A percentile compares a stretch with the other conserved stretches of the same genome.
phyloP scores from a whole-genome alignment of 2,888 invertebrate species.

The Pachliopta kotzebuea region DNA sequence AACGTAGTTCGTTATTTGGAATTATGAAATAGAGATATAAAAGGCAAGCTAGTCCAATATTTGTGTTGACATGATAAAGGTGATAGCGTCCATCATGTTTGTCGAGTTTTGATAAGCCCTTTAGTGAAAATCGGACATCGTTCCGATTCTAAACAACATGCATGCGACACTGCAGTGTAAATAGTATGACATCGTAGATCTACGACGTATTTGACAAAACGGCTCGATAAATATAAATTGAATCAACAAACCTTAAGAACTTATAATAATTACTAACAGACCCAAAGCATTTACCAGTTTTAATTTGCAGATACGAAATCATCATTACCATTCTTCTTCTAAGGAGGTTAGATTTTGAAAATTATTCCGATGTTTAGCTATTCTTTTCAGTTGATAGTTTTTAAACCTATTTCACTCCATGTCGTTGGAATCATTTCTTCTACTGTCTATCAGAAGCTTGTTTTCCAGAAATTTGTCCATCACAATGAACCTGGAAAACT shows the following conservation, averaged over 20 bases:
- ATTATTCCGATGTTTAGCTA: too few species aligned
- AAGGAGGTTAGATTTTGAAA: too few species aligned
- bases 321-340: too few species aligned
- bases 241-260: not conserved
- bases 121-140: conserved; percentile 28
- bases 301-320: too few species aligned
- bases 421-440: too few species aligned
- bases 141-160: conserved; percentile 25
- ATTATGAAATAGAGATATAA: conserved; percentile 14
- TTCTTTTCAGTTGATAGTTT: too few species aligned
- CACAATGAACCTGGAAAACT: too few species aligned
- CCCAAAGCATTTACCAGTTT: too few species aligned
- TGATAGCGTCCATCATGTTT: conserved; percentile 26
- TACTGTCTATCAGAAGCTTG: too few species aligned
- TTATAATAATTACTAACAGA: not conserved
- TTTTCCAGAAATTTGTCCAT: too few species aligned
- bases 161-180: conserved; percentile 20
- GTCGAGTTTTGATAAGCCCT: conserved; percentile 24
- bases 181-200: conserved; percentile 26
- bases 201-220: conserved; percentile 4
- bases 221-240: not conserved
- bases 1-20: conserved; percentile 10
- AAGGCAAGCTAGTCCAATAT: conserved; percentile 6
- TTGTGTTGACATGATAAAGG: conserved; percentile 17
- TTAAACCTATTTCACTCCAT: too few species aligned